Percentiles rank a stretch among this genome's conserved stretches.
These are phyloP conservation scores for Seira sanloemensis DNA, from an alignment of 2,888 invertebrate species.

Conservation along the genomic window DNA sequence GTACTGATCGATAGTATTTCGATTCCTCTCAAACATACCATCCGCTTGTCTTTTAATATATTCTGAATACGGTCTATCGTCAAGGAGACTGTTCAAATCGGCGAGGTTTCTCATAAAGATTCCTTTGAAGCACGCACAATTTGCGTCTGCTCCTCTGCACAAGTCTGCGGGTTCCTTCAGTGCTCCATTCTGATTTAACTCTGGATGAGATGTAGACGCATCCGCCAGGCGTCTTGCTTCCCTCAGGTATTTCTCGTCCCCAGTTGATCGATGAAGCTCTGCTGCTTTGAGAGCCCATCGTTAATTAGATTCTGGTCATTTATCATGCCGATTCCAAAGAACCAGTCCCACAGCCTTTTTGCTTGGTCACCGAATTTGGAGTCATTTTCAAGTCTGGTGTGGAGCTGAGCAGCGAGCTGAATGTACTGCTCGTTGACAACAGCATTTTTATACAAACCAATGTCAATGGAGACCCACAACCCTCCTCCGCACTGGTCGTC, in stretches of 20 bases:
- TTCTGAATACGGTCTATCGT: slow-evolving; percentile 43
- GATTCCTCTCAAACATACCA: slow-evolving; percentile 58
- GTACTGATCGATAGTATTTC: slow-evolving; percentile 11
- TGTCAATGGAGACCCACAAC: slow-evolving; percentile 67
- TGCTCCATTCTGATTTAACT: slow-evolving; percentile 64
- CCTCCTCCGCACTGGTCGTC: slow-evolving; percentile 71
- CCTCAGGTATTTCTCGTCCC: slow-evolving; percentile 53
- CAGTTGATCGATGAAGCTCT: slow-evolving; percentile 63
- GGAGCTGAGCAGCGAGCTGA: slow-evolving; percentile 64
- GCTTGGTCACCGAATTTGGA: slow-evolving; percentile 65
- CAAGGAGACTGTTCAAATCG: slow-evolving; percentile 65
- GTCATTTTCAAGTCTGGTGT: slow-evolving; percentile 68
- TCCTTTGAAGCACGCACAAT: slow-evolving; percentile 69
- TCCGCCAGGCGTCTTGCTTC: slow-evolving; percentile 69
- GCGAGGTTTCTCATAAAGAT: slow-evolving; percentile 69
- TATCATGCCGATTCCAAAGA: slow-evolving; percentile 60
- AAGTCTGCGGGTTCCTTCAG: slow-evolving; percentile 70
- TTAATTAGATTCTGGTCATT: slow-evolving; percentile 66
- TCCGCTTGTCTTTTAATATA: slow-evolving; percentile 64
- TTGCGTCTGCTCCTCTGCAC: slow-evolving; percentile 65
- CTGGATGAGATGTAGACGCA: slow-evolving; percentile 62
- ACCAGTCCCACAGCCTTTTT: slow-evolving; percentile 66
- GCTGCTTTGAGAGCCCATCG: slow-evolving; percentile 68
- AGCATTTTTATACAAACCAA: slow-evolving; percentile 71
- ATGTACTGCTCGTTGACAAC: slow-evolving; percentile 71